Evolutionary conservation across 1,140 invertebrate species (phyloP).

Genomic region (Acromyrmex charruanus): DNA sequence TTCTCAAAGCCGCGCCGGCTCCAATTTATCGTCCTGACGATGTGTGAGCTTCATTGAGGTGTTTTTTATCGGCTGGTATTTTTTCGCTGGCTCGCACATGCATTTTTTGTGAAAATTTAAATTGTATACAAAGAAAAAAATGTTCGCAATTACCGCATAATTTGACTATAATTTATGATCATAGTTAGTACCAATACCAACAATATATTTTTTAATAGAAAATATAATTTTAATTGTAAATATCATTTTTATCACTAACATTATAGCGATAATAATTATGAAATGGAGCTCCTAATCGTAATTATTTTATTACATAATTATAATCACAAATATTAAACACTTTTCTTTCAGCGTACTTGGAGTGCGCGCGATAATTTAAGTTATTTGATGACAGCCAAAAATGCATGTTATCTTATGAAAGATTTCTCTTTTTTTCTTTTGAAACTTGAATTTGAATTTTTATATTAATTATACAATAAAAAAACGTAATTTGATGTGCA

Average conservation of each 20-base stretch:
- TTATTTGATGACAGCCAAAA: background rate
- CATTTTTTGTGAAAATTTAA: slow-evolving; percentile 17
- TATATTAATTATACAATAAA: no score
- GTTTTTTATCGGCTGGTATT: slow-evolving; percentile 17
- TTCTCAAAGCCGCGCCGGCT: slow-evolving; percentile 59
- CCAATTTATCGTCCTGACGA: slow-evolving; percentile 62
- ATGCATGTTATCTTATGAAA: background rate
- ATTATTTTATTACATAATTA: no score
- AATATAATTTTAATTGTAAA: no score
- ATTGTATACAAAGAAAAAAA: background rate
- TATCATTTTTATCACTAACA: no score
- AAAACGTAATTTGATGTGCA: background rate
- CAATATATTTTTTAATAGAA: no score
- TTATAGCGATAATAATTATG: no score
- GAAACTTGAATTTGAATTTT: background rate
- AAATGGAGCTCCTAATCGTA: no score
- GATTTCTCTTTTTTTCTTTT: background rate
- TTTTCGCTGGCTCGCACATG: background rate
- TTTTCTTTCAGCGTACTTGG: background rate
- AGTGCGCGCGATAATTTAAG: background rate
- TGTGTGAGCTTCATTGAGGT: slow-evolving; percentile 28
- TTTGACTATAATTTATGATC: no score
- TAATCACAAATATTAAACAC: no score
- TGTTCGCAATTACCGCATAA: no score
- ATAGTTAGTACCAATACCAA: no score